These are phyloP conservation scores for Pogonognathellus flavescens DNA, from an alignment of 1,140 invertebrate species.

Conservation along the genomic window DNA sequence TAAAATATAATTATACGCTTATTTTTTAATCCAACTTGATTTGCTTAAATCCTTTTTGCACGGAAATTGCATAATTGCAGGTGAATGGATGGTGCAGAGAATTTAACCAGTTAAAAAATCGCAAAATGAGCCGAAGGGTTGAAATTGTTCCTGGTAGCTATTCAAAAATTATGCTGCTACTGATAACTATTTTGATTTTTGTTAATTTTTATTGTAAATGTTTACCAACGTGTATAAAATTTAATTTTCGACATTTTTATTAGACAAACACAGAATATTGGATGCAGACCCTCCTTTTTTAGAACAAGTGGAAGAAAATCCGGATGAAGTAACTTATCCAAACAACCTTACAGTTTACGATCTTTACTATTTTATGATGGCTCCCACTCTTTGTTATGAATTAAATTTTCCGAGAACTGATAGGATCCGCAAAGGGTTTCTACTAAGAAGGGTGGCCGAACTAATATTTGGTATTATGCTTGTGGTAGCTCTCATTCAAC, in stretches of 20 bases:
- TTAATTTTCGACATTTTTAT: background rate
- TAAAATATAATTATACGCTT: too few relatives aligned
- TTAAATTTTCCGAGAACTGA: slow-evolving; percentile 94
- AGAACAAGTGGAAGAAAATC: slow-evolving; percentile 19
- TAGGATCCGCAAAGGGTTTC: slow-evolving; percentile 85
- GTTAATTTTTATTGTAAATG: too few relatives aligned
- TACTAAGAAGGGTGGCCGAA: slow-evolving; percentile 86
- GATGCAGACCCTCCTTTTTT: slow-evolving; percentile 55
- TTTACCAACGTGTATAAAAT: too few relatives aligned
- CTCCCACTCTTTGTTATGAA: slow-evolving; percentile 98
- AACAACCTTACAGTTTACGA: slow-evolving; percentile 91
- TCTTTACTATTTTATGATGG: slow-evolving; percentile 92
- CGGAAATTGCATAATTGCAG: too few relatives aligned
- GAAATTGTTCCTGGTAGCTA: too few relatives aligned
- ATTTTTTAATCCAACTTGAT: too few relatives aligned
- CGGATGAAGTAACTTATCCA: slow-evolving; percentile 81
- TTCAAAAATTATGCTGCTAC: too few relatives aligned
- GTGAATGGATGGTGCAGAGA: too few relatives aligned
- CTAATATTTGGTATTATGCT: slow-evolving; percentile 84
- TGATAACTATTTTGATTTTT: too few relatives aligned
- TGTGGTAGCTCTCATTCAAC: slow-evolving; percentile 90
- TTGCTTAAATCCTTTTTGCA: too few relatives aligned
- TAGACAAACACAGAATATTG: slow-evolving; percentile 58
- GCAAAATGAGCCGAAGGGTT: too few relatives aligned
- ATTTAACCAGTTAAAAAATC: too few relatives aligned